Evolutionary conservation across 37 sponge, comb jelly and placozoan genomes (phyloP), one percentile per base, ranked within the genome.

Genomic region (Halisarca cf. caerulea): DNA sequence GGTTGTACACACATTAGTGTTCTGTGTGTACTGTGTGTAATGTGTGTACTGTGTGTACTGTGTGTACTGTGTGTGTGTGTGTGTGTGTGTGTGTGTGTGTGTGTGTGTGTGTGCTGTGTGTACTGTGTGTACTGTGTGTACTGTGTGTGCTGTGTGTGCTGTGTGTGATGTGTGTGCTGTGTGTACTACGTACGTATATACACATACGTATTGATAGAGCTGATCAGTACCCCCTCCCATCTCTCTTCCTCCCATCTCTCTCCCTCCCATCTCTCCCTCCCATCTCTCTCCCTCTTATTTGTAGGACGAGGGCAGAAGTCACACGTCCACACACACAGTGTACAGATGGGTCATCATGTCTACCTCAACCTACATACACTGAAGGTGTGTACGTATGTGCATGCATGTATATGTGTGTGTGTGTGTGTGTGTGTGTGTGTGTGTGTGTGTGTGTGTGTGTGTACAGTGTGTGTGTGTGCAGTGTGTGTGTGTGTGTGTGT

Each of bases 261-360:
- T n/a, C n/a, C n/a, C n/a, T n/a, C n/a, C 54, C 41, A 23, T 24
- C 79, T 2, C 51, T 28, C 35, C 47, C 0, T 45, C 79, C 79
- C 1, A n/a, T 41, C n/a, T n/a, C n/a, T n/a, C n/a, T n/a, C n/a
- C n/a, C n/a, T n/a, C n/a, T n/a, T n/a, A n/a, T n/a, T 41, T 77
- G 28, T 62, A 96, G 99, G 99, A 32, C 89, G 99, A 39, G 99
- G 99, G 8, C 82, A 86, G 40, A 82, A 92, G 86, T 94, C 97
- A 0, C 95, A 96, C 82, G 99, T 97, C 21, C 94, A 98, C 84
- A 98, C 96, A 23, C 99, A 98, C 97, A 96, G 97, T 88, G 98
- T 98, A 0, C 96, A 94, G 60, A 35, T 89, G 62, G 57, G 43
- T 28, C 99, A 98, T 62, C 97, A 92, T 79, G 97, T 98, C 51